Conservation (phyloP, 2,888 invertebrate genomes). For the Campoletis raptor region DNA sequence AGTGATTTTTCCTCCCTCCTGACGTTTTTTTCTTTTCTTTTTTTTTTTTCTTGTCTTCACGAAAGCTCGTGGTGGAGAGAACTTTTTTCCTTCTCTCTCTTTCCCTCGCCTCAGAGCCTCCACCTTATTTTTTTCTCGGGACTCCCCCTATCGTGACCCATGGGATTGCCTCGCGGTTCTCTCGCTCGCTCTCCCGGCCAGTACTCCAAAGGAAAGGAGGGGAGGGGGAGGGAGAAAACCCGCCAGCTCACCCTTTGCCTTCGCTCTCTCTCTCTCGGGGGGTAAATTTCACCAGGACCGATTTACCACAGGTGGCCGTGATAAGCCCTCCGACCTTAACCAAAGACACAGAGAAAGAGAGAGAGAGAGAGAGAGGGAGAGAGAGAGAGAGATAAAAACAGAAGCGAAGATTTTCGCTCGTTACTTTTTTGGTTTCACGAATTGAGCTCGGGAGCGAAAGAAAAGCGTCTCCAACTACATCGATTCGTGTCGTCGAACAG, state of each 20-base stretch:
- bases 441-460: background rate
- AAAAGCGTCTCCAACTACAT: background rate
- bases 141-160: conserved; percentile 41
- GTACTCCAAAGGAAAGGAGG: background rate
- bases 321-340: conserved; percentile 4
- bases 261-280: background rate
- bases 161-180: conserved; percentile 37
- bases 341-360: background rate
- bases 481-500: conserved; percentile 1
- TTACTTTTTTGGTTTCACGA: background rate
- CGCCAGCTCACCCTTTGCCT: background rate
- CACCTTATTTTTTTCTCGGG: conserved; percentile 44
- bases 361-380: background rate
- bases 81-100: background rate
- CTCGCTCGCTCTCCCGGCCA: conserved; percentile 15
- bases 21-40: background rate
- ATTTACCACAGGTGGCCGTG: conserved; percentile 47
- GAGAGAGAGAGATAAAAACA: background rate
- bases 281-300: background rate
- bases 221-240: background rate
- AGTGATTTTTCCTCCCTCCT: background rate
- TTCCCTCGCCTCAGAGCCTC: conserved; percentile 20
- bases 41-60: conserved; percentile 13
- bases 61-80: background rate
- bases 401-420: background rate